These are phyloP conservation scores for Bucorvus abyssinicus DNA, from an alignment of 2,797 vertebrate genomes.

Conservation along the genomic window DNA sequence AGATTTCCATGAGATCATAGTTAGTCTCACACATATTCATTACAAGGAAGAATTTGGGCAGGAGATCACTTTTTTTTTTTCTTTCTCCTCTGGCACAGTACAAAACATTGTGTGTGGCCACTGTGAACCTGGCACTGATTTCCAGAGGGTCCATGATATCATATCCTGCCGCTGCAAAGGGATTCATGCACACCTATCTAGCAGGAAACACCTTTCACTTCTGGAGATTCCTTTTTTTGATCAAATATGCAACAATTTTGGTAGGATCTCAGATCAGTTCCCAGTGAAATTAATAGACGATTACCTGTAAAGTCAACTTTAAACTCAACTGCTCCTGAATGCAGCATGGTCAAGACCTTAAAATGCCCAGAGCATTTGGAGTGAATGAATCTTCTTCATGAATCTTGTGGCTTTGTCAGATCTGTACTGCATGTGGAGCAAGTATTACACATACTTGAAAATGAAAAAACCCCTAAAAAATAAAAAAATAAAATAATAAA, in stretches of 20 bases:
- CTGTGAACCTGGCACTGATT: background rate
- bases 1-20: constrained; percentile 36
- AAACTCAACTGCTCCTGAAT: background rate
- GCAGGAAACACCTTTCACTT: background rate
- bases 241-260: background rate
- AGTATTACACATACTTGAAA: background rate
- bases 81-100: background rate
- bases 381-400: background rate
- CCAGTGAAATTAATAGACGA: background rate
- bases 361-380: background rate
- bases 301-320: background rate
- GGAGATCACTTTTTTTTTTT: background rate
- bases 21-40: constrained; percentile 50
- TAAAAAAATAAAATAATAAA: no score
- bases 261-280: background rate
- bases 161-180: background rate
- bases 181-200: background rate
- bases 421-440: background rate
- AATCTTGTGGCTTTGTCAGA: background rate
- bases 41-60: constrained; percentile 40
- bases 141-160: background rate
- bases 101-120: background rate
- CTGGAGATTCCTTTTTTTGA: background rate
- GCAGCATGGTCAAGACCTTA: background rate
- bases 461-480: background rate